Evolutionary conservation across 2,888 invertebrate species (phyloP), one percentile per base, ranked within the genome.

Genomic region (Toxonevra muliebris): DNA sequence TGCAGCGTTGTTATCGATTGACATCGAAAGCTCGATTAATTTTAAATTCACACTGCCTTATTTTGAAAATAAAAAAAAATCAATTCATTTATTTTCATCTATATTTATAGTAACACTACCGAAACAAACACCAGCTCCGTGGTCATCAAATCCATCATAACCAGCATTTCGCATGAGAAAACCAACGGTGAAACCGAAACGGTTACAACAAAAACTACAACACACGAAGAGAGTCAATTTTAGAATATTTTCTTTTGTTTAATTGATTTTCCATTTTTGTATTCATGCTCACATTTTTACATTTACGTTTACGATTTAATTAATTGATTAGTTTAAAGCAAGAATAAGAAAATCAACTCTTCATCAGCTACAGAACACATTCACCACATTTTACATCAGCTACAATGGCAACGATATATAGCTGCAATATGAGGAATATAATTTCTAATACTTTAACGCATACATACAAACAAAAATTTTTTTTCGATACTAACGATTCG

Each of bases 131-230:
- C 82, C 57, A 86, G 82, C 74, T 83, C 86, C n/a, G 84, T 85
- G 20, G 80, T 86, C 30, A 85, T 86, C 17, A 85, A 85, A 78
- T 85, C 85, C 8, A 79, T 84, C 40, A 86, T 86, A 40, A 86
- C 86, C 52, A 85, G 78, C 73, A 80, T 86, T 76, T 83, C 84
- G 43, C 84, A 85, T 65, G 84, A 82, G 65, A 80, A 82, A 67
- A 79, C 80, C 13, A 85, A 84, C 72, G 85, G 84, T 1, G 84
- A 85, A 75, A 74, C 78, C 19, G 84, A 83, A 77, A 76, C 77
- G 59, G 73, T 76, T 42, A 83, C 80, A 41, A 80, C 84, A 52
- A 82, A 78, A 69, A 80, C 79, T 48, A 83, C 79, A 57, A 76
- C 78, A n/a, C 80, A 80, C 64, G 84, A 85, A 72, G 85, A 85